Evolutionary conservation across 1,140 invertebrate species (phyloP).

Genomic region (Thaumetopoea pityocampa): DNA sequence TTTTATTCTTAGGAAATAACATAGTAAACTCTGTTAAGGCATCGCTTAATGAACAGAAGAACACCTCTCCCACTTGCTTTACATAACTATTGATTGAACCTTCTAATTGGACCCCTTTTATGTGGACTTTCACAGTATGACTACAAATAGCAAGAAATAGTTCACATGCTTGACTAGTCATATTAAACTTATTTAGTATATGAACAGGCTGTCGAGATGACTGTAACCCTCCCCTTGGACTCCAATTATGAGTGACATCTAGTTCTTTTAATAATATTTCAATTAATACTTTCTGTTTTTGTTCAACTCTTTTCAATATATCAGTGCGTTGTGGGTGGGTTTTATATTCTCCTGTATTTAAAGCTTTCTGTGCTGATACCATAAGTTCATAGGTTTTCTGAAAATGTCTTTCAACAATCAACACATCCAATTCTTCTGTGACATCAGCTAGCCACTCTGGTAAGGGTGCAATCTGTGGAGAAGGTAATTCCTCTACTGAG

Average conservation of each 20-base stretch:
- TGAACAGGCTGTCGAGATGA: constrained; percentile 90
- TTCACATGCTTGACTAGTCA: constrained; percentile 87
- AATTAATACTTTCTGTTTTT: constrained; percentile 86
- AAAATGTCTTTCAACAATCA: constrained; percentile 97
- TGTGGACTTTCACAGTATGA: constrained; percentile 87
- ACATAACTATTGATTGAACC: constrained; percentile 91
- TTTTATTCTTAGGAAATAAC: constrained; percentile 86
- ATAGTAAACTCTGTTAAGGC: constrained; percentile 91
- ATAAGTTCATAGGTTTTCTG: constrained; percentile 94
- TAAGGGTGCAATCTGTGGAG: constrained; percentile 76
- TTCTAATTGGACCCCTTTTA: constrained; percentile 92
- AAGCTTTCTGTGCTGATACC: constrained; percentile 74
- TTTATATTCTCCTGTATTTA: constrained; percentile 65
- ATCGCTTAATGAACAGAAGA: constrained; percentile 92
- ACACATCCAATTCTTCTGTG: constrained; percentile 96
- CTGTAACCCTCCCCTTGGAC: constrained; percentile 93
- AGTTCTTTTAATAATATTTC: constrained; percentile 93
- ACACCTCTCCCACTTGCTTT: constrained; percentile 88
- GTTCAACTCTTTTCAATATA: constrained; percentile 79
- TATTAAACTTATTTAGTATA: constrained; percentile 90
- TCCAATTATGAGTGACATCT: constrained; percentile 90
- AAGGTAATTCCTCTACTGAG: constrained; percentile 73
- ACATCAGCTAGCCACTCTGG: constrained; percentile 95
- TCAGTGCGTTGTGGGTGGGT: constrained; percentile 56
- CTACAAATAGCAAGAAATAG: constrained; percentile 91